Evolutionary conservation across 37 sponge, comb jelly and placozoan genomes (phyloP).

Genomic region (Bolinopsis microptera): DNA sequence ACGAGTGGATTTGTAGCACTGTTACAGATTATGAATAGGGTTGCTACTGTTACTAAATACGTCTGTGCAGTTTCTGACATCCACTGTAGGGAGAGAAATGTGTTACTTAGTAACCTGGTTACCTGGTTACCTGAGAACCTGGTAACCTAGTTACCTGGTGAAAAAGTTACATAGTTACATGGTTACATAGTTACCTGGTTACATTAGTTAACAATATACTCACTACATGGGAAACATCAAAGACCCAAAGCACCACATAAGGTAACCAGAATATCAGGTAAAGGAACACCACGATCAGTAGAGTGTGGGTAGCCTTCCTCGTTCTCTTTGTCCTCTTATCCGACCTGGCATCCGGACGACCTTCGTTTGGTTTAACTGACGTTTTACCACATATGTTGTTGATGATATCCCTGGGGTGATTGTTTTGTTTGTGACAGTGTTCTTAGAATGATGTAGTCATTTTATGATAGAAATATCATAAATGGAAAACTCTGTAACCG

Average conservation of each 20-base stretch:
- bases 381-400: too few relatives aligned
- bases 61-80: not conserved
- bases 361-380: too few relatives aligned
- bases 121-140: too few relatives aligned
- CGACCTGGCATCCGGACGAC: not conserved
- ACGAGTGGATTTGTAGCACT: constrained; percentile 4
- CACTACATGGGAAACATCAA: not conserved
- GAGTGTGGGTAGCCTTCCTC: not conserved
- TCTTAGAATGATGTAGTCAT: too few relatives aligned
- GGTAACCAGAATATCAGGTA: not conserved
- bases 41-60: not conserved
- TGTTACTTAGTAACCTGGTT: not conserved
- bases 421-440: too few relatives aligned
- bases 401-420: too few relatives aligned
- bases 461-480: too few relatives aligned
- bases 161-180: too few relatives aligned
- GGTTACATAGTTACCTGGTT: too few relatives aligned
- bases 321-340: not conserved
- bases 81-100: not conserved
- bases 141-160: too few relatives aligned
- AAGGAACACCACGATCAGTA: not conserved
- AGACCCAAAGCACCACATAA: not conserved
- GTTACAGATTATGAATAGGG: not conserved
- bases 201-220: too few relatives aligned
- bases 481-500: too few relatives aligned